Percentiles rank a stretch among this genome's conserved stretches.
Conservation (phyloP, 2,797 vertebrate species). For the Eulemur coronatus region DNA sequence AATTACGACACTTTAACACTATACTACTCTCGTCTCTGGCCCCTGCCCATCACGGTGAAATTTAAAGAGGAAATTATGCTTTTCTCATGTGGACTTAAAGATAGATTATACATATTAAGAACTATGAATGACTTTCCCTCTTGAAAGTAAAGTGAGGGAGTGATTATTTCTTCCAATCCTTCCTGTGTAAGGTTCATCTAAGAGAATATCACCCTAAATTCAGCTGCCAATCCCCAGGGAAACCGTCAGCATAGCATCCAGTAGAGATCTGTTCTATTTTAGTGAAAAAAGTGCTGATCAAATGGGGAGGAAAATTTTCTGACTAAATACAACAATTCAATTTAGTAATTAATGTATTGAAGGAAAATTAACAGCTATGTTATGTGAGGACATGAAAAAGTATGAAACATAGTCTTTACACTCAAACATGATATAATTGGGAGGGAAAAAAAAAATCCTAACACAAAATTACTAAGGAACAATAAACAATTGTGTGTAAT, state of each 20-base stretch:
- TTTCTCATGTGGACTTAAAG: not conserved
- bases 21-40: not conserved
- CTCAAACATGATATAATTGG: not conserved
- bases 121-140: not conserved
- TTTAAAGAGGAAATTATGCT: not conserved
- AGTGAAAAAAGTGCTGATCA: not conserved
- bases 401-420: not conserved
- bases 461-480: not conserved
- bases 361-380: not conserved
- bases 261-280: not conserved
- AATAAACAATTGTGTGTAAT: not conserved
- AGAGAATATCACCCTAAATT: not conserved
- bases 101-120: not conserved
- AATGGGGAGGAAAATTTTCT: not conserved
- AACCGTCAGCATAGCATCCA: not conserved
- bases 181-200: not conserved
- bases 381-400: slow-evolving; percentile 2
- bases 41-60: not conserved
- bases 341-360: not conserved
- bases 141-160: not conserved
- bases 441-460: not conserved
- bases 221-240: not conserved
- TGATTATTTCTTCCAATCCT: not conserved
- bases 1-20: not conserved
- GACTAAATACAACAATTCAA: not conserved